A percentile compares a stretch with the other conserved stretches of the same genome.
These are phyloP conservation scores for Lepidurus packardi DNA, from an alignment of 1,140 invertebrate species.

Conservation along the genomic window DNA sequence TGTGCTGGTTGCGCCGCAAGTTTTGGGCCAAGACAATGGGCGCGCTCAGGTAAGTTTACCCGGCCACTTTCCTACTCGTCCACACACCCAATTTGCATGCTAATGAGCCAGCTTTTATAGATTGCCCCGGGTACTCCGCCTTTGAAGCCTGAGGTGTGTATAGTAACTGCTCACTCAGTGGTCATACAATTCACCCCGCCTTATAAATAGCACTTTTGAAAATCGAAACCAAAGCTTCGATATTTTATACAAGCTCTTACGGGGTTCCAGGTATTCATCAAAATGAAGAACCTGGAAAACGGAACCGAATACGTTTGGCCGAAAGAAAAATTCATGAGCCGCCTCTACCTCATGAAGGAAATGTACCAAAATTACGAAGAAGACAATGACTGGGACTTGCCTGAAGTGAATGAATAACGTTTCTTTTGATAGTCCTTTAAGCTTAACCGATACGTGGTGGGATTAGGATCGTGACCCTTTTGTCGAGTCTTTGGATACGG, in stretches of 20 bases:
- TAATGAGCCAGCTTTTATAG: slow-evolving; percentile 14
- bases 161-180: neutral
- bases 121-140: slow-evolving; percentile 1
- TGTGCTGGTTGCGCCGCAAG: slow-evolving; percentile 54
- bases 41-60: slow-evolving; percentile 46
- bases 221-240: neutral
- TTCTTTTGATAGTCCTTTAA: neutral
- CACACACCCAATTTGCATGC: neutral
- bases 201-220: neutral
- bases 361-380: slow-evolving; percentile 57
- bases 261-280: slow-evolving; percentile 51
- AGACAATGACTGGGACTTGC: slow-evolving; percentile 50
- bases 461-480: slow-evolving; percentile 57
- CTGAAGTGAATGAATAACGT: slow-evolving; percentile 46
- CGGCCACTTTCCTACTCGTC: neutral
- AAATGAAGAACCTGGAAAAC: slow-evolving; percentile 52
- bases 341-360: slow-evolving; percentile 58
- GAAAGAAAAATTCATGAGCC: slow-evolving; percentile 53
- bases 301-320: slow-evolving; percentile 56
- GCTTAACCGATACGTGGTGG: neutral
- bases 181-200: neutral
- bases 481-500: slow-evolving; percentile 51
- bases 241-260: neutral
- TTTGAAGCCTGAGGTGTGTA: slow-evolving; percentile 14
- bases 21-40: slow-evolving; percentile 48